Conservation (phyloP, 2,888 invertebrate species). For the Hirtodrosophila alboralis region DNA sequence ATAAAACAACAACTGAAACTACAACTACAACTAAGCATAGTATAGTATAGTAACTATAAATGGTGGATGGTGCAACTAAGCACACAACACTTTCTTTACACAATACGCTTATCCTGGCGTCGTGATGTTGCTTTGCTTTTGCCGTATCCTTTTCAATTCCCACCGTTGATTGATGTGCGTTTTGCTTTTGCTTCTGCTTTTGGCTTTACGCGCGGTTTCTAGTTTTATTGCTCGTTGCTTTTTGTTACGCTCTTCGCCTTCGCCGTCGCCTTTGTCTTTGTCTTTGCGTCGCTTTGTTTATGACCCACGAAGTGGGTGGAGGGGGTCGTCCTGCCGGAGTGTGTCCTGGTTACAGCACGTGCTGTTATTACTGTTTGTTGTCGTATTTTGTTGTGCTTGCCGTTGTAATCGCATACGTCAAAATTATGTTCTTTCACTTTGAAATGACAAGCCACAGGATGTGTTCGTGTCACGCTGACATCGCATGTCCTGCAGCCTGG, state of each 20-base stretch:
- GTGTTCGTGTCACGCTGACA: constrained; percentile 59
- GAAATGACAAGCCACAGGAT: constrained; percentile 62
- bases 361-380: constrained; percentile 27
- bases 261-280: constrained; percentile 24
- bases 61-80: constrained; percentile 24
- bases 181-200: constrained; percentile 51
- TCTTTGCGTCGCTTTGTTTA: constrained; percentile 53
- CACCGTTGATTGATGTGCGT: constrained; percentile 74
- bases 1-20: constrained; percentile 59
- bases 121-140: constrained; percentile 33
- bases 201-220: constrained; percentile 63
- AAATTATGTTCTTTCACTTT: constrained; percentile 71
- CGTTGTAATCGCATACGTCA: constrained; percentile 73
- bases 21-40: constrained; percentile 14
- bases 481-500: constrained; percentile 33
- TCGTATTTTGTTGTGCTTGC: constrained; percentile 17
- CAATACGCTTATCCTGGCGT: constrained; percentile 71
- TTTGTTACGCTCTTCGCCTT: constrained; percentile 52
- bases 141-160: constrained; percentile 31
- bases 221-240: constrained; percentile 70
- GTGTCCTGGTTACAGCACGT: constrained; percentile 29
- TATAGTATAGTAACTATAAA: constrained; percentile 13
- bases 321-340: constrained; percentile 14
- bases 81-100: constrained; percentile 55
- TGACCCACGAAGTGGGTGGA: constrained; percentile 25